Percentiles rank a stretch among this genome's conserved stretches.
Evolutionary conservation across 2,113 vertebrate genomes (phyloP).

Genomic region (Ailurus styani): DNA sequence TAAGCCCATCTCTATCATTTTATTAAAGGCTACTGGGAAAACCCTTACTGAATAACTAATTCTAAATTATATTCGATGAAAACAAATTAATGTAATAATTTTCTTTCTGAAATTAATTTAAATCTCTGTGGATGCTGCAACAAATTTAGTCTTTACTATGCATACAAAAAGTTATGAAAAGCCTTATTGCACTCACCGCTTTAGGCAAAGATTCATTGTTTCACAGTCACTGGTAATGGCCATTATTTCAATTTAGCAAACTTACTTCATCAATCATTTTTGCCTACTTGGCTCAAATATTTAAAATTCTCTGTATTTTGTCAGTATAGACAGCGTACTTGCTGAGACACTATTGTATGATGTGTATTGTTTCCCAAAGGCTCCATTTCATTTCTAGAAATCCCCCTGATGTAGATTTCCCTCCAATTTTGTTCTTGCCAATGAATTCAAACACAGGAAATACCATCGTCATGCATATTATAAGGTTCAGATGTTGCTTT

Average conservation of each 20-base stretch:
- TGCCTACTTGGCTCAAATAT: conserved; percentile 62
- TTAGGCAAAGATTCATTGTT: conserved; percentile 84
- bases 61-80: conserved; percentile 86
- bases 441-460: neutral
- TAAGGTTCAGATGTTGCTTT: neutral
- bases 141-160: conserved; percentile 84
- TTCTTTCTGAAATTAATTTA: conserved; percentile 89
- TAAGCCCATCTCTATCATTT: conserved; percentile 87
- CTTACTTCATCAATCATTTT: conserved; percentile 73
- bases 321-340: conserved; percentile 46
- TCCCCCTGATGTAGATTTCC: neutral
- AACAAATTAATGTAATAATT: conserved; percentile 90
- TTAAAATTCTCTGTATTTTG: conserved; percentile 69
- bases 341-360: neutral
- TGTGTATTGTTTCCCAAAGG: neutral
- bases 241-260: conserved; percentile 76
- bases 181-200: conserved; percentile 78
- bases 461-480: neutral
- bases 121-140: conserved; percentile 84
- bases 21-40: conserved; percentile 88
- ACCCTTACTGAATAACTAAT: conserved; percentile 85
- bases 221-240: conserved; percentile 73
- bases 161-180: conserved; percentile 82
- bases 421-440: neutral
- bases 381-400: neutral